Base-by-base conservation (phyloP, 2,888 invertebrate species). In the Sesia bembeciformis region DNA sequence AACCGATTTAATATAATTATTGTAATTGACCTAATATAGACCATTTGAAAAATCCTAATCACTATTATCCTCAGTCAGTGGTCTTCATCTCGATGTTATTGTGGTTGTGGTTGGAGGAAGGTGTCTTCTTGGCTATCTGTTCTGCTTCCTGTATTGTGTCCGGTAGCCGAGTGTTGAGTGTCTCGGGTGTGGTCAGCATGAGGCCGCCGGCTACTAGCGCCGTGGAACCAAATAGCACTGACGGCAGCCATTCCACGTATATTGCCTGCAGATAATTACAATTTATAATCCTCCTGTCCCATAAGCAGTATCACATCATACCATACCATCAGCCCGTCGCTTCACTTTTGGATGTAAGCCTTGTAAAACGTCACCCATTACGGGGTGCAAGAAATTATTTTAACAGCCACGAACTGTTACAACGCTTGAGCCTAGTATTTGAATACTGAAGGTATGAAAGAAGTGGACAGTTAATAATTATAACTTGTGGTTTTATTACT, bases 101-200 rank as follows among this genome's bases (percentile, higher is more conserved):
- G 4, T 8, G 8, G 4, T 50, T 50, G n/a, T 46, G 8, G 38
- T 8, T 7, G 50, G 5, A 23, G 1, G 50, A 5, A 23, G 8
- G 8, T 7, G 5, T 8, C 50, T 39, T 39, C 49, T 58, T 59
- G 4, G 78, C 68, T 55, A 92, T 80, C 40, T 76, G 74, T 66
- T 91, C 89, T 0, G 93, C 92, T 62, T 93, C 92, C 49, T 81
- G 74, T 58, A 93, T 89, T 56, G 92, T 92, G 67, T 92, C 91
- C 1, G 93, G 93, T 51, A 93, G 73, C 5, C 90, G 81, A 42
- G 88, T 81, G 74, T 92, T 84, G 41, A 92, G 87, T 3, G 93
- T 93, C 82, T 93, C 93, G 0, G 93, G 93, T 51, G 93, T 92
- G 52, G 87, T 81, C 64, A 92, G 74, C 70, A 92, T 90, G 53